Conservation (phyloP, 1,140 invertebrate genomes). For the Trypoxylus dichotomus region DNA sequence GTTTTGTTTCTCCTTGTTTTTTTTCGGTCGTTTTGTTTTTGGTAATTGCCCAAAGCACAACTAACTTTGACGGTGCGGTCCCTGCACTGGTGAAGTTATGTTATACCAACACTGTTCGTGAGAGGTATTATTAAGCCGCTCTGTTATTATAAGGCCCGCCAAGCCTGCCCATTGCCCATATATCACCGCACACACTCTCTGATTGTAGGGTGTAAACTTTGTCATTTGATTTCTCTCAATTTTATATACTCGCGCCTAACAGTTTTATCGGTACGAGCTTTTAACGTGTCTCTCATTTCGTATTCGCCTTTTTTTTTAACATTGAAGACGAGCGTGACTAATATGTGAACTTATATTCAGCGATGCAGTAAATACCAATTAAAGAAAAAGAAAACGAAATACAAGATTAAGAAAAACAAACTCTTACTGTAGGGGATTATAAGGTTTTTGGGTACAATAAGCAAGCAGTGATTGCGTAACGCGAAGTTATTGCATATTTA, state of each 20-base stretch:
- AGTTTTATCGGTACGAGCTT: conserved; percentile 9
- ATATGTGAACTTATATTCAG: background rate
- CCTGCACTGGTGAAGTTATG: conserved; percentile 32
- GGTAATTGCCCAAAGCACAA: conserved; percentile 26
- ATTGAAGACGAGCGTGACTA: background rate
- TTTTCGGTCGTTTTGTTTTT: conserved; percentile 25
- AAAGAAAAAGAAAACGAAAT: background rate
- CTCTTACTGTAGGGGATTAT: too few species aligned
- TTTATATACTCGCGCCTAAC: conserved; percentile 32
- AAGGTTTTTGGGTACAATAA: too few species aligned
- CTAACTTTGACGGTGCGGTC: conserved; percentile 36
- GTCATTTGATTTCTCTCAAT: conserved; percentile 47
- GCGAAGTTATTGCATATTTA: too few species aligned
- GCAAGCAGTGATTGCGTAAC: too few species aligned
- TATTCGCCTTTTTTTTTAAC: background rate
- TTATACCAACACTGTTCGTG: conserved; percentile 44
- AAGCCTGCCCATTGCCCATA: conserved; percentile 47
- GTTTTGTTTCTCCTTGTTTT: conserved; percentile 21
- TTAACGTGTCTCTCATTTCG: background rate
- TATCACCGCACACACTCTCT: conserved; percentile 44
- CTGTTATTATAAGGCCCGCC: conserved; percentile 46
- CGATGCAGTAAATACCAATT: too few species aligned
- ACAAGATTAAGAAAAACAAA: background rate
- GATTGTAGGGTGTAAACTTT: conserved; percentile 48
- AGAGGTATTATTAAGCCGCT: conserved; percentile 47